Evolutionary conservation across 2,888 invertebrate genomes (phyloP), one percentile per base, ranked within the genome.

Genomic region (Thecocarcelia acutangulata): DNA sequence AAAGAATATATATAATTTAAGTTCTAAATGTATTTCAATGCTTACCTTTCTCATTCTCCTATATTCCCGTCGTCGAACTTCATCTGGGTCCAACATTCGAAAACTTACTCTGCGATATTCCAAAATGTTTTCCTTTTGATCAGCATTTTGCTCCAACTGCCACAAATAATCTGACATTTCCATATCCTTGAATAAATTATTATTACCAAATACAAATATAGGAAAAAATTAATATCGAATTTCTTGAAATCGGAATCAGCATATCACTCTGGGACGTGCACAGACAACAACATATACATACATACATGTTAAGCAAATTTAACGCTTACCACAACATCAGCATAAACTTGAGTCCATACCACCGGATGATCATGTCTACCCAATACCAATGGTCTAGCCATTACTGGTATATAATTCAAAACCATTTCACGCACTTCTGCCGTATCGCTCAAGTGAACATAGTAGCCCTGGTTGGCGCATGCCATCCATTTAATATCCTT

Each of bases 341-440:
- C 97, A 90, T 98, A 98, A 15, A 98, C 97, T 11, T 98, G 97
- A 0, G 98, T 98, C 98, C 98, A 99, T 8, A 97, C 95, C n/a
- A 97, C 95, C 6, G 97, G 97, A 90, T 97, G 97, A 84, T 95
- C 93, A 80, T 94, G 94, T 63, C 95, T 93, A 85, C 95, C 95
- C 84, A 98, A 92, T 13, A 98, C 99, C 91, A 99, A 93, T 0
- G 99, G 98, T 80, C 98, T 93, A 24, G 98, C 98, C 94, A 99
- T 95, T 44, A 99, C 98, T 74, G 98, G 97, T 86, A 99, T 96
- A 90, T 99, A 99, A 90, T 98, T 97, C 86, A 99, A 92, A 1
- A 96, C 98, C 92, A 99, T 96, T 92, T 99, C 99, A 74, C 98
- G 94, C 46, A 99, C 99, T 92, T 99, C 99, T 0, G 99, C 98